A percentile compares a stretch with the other conserved stretches of the same genome.
phyloP scores from a whole-genome alignment of 2,888 invertebrate species.

The Griposia aprilina region DNA sequence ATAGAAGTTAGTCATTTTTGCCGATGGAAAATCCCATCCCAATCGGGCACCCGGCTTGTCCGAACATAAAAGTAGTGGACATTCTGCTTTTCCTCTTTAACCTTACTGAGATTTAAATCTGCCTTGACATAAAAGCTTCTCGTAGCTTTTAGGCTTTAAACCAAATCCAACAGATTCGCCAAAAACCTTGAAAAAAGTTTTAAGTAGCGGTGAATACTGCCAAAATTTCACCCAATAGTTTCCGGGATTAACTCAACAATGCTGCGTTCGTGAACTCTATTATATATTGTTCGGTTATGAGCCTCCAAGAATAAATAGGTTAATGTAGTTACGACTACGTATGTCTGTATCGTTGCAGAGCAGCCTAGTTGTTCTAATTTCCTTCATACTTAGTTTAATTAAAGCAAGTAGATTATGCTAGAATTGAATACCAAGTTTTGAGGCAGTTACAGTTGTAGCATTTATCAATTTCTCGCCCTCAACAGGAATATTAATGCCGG shows the following conservation, averaged over 20 bases:
- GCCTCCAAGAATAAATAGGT: slow-evolving; percentile 42
- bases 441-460: not conserved
- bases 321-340: slow-evolving; percentile 37
- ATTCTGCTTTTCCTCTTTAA: slow-evolving; percentile 3
- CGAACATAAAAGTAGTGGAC: not conserved
- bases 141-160: slow-evolving; percentile 17
- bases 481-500: not conserved
- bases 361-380: slow-evolving; percentile 38
- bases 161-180: slow-evolving; percentile 15
- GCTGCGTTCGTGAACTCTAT: slow-evolving; percentile 28
- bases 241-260: slow-evolving; percentile 35
- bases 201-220: slow-evolving; percentile 37
- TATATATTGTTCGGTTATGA: slow-evolving; percentile 22
- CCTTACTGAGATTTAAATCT: slow-evolving; percentile 9
- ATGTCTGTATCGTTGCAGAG: slow-evolving; percentile 26
- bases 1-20: not conserved
- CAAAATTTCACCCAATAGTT: slow-evolving; percentile 49
- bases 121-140: slow-evolving; percentile 25
- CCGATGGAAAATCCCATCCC: not conserved
- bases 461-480: no score
- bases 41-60: not conserved
- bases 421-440: not conserved
- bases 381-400: slow-evolving; percentile 30
- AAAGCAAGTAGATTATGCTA: slow-evolving; percentile 12
- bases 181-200: slow-evolving; percentile 41